Evolutionary conservation across 1,140 invertebrate species (phyloP).

Genomic region (Notospermus geniculatus): DNA sequence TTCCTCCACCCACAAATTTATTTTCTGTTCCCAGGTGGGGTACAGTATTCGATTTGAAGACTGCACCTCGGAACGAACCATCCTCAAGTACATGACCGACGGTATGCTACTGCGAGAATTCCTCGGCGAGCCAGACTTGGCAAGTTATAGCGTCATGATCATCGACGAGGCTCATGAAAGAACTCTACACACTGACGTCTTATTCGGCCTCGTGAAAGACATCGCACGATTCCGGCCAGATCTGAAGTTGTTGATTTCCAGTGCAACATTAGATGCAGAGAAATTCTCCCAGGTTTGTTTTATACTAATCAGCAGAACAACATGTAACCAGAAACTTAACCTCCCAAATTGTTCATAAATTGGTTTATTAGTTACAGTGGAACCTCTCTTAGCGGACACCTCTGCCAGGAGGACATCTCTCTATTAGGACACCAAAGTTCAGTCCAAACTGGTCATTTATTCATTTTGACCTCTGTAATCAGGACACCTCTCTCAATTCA

Average conservation of each 20-base stretch:
- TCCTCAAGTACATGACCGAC: slow-evolving; percentile 99
- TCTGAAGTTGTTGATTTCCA: slow-evolving; percentile 94
- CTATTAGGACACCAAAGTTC: no score
- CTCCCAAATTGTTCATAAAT: neutral
- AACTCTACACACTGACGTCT: slow-evolving; percentile 95
- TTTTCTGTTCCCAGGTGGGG: slow-evolving; percentile 63
- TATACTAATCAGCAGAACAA: neutral
- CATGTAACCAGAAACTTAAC: neutral
- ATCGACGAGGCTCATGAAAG: slow-evolving; percentile 99
- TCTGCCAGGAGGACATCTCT: no score
- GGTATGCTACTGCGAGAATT: slow-evolving; percentile 97
- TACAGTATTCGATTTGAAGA: slow-evolving; percentile 80
- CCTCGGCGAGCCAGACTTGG: slow-evolving; percentile 92
- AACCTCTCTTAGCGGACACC: no score
- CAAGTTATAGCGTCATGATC: slow-evolving; percentile 93
- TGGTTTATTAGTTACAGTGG: neutral
- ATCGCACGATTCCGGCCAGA: slow-evolving; percentile 92
- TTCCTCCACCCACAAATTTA: no score
- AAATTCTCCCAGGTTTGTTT: slow-evolving; percentile 81
- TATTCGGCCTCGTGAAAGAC: slow-evolving; percentile 98
- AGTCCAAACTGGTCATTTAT: no score
- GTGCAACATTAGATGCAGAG: slow-evolving; percentile 95
- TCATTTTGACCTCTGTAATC: no score
- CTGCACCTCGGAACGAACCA: slow-evolving; percentile 70
- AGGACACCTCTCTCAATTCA: no score